phyloP scores from a whole-genome alignment of 2,113 vertebrate species.

The Murina feae region DNA sequence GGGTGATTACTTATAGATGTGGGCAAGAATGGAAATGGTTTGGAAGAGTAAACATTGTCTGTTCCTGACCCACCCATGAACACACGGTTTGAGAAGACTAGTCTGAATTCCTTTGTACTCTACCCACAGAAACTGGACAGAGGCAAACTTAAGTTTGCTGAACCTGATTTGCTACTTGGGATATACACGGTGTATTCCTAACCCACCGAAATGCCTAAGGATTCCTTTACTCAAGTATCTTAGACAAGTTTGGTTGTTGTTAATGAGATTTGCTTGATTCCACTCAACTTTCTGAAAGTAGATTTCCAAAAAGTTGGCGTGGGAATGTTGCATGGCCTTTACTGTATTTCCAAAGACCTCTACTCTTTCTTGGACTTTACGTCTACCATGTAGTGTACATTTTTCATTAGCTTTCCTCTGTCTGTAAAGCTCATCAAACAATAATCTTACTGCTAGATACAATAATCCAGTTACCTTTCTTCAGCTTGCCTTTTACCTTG shows the following conservation, averaged over 20 bases:
- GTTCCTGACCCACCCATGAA: no score
- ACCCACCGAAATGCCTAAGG: neutral
- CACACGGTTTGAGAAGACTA: neutral
- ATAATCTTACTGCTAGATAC: neutral
- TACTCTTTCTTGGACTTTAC: neutral
- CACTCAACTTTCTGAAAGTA: neutral
- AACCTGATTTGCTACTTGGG: neutral
- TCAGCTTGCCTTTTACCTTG: neutral
- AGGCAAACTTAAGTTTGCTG: neutral
- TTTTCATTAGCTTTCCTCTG: neutral
- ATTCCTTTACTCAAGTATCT: neutral
- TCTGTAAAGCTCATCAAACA: neutral
- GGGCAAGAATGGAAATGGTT: neutral
- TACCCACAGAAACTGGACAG: neutral
- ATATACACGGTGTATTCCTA: neutral
- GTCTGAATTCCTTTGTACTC: neutral
- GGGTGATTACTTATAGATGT: neutral
- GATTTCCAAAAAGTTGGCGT: neutral
- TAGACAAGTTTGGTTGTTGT: neutral
- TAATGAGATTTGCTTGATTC: neutral
- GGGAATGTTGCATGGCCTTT: neutral
- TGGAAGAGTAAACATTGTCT: neutral
- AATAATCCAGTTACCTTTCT: neutral
- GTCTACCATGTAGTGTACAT: neutral
- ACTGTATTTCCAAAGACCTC: neutral